A percentile compares a stretch with the other conserved stretches of the same genome.
Conservation (phyloP, 64 coral and sea anemone genomes). For the Catalaphyllia jardinei region DNA sequence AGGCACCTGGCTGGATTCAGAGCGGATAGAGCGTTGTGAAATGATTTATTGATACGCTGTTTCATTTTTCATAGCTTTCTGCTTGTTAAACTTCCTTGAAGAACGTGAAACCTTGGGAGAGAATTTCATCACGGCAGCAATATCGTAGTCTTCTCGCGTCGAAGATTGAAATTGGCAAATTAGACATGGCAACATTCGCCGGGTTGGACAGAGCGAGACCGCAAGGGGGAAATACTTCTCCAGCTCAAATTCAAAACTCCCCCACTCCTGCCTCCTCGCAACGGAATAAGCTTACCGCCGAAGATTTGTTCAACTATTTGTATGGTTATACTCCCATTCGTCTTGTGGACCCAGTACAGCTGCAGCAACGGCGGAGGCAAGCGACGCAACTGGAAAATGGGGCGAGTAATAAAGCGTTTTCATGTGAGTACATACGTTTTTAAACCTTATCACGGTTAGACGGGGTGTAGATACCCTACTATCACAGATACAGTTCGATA, state of each 20-base stretch:
- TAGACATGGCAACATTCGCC: constrained; percentile 19
- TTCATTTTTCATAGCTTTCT: constrained; percentile 44
- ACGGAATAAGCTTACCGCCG: constrained; percentile 45
- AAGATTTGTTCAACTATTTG: constrained; percentile 87
- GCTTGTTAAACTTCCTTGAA: constrained; percentile 52
- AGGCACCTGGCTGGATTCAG: constrained; percentile 15
- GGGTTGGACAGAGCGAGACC: not conserved
- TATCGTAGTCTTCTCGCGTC: not conserved
- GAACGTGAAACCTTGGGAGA: not conserved
- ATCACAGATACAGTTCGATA: not conserved
- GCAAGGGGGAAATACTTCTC: not conserved
- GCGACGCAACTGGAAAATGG: constrained; percentile 47
- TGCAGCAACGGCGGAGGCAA: constrained; percentile 62
- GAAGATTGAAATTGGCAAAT: not conserved
- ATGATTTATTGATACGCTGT: constrained; percentile 45
- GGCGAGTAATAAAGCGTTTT: not conserved
- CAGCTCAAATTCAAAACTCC: constrained; percentile 7
- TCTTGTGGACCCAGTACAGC: constrained; percentile 73
- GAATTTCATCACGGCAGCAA: not conserved
- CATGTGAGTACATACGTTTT: constrained; percentile 36
- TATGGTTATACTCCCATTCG: constrained; percentile 89
- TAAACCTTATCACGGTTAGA: not conserved
- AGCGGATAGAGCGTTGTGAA: constrained; percentile 21
- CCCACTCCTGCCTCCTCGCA: not conserved
- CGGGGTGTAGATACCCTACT: not conserved